Evolutionary conservation across 2,113 vertebrate genomes (phyloP).

Genomic region (Mormyrus iriodes): DNA sequence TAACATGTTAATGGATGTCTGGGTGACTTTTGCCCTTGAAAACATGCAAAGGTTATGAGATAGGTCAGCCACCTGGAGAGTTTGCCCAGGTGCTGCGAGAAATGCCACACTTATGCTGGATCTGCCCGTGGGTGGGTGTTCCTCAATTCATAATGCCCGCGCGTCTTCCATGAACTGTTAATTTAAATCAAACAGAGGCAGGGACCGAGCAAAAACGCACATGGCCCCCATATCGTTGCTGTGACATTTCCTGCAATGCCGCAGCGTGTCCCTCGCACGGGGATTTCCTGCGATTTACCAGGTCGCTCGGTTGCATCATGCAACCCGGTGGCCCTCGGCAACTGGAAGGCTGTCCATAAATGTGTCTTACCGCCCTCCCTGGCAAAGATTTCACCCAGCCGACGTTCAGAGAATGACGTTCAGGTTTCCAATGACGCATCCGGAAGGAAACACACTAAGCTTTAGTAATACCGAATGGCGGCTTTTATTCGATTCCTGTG

Average conservation of each 20-base stretch:
- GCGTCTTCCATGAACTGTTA: neutral
- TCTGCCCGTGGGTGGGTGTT: neutral
- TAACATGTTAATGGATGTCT: neutral
- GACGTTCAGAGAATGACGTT: conserved; percentile 43
- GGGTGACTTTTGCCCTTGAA: neutral
- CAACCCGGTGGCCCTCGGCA: neutral
- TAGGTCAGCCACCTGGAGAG: neutral
- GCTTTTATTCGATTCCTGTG: conserved; percentile 67
- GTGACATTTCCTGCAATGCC: neutral
- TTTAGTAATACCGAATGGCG: conserved; percentile 67
- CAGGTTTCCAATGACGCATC: conserved; percentile 61
- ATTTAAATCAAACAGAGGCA: conserved; percentile 2
- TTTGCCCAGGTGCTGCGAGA: neutral
- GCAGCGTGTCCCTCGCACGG: too few relatives aligned
- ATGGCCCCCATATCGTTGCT: neutral
- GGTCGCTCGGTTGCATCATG: neutral
- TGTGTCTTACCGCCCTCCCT: neutral
- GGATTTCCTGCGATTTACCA: neutral
- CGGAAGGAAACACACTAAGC: conserved; percentile 65
- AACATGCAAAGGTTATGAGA: neutral
- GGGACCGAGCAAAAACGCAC: neutral
- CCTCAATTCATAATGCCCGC: neutral
- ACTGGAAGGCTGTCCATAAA: neutral
- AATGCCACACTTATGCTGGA: neutral
- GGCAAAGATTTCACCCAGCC: neutral